Evolutionary conservation across 1,140 invertebrate species (phyloP), one percentile per base, ranked within the genome.

Genomic region (Pogonomyrmex barbatus): DNA sequence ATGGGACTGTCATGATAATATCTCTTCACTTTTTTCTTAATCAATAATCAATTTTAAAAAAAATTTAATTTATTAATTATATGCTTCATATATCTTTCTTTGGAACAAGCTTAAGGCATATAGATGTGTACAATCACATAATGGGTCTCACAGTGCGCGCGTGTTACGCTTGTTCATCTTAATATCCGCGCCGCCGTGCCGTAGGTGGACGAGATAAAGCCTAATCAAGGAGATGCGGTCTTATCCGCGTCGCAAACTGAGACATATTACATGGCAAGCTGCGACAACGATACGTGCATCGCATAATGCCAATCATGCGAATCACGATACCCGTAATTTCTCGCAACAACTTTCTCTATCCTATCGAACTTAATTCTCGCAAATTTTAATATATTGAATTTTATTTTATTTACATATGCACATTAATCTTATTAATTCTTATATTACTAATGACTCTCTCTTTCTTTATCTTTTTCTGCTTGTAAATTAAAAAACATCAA

Each of bases 191-290:
- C 30, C 54, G 54, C 52, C 54, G 45, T 1, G 68, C 5, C 68
- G 79, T 83, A 54, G 79, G 79, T 83, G 79, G 79, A 83, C 79
- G 79, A 83, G 70, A 83, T 83, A 83, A 83, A 83, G 79, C 79
- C 68, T 83, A 83, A 83, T 83, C 79, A 83, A 83, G 79, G 45
- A 83, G 79, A 73, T 75, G 79, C 79, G 68, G 79, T 56, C 79
- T 83, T 83, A 83, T 83, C 79, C 79, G 36, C 36, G 68, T 83
- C 54, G 68, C 79, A 83, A 83, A 83, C 67, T 73, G 79, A 83
- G 79, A 83, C 79, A 83, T 73, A 83, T 83, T 83, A 42, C 79
- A 56, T 45, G 68, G 56, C 36, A 14, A 70, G 78, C 78, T 58
- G 33, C 68, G 42, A 62, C 63, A 42, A 83, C 79, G 68, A 83